Base-by-base conservation (phyloP, 2,888 invertebrate genomes). In the Anoplius nigerrimus region DNA sequence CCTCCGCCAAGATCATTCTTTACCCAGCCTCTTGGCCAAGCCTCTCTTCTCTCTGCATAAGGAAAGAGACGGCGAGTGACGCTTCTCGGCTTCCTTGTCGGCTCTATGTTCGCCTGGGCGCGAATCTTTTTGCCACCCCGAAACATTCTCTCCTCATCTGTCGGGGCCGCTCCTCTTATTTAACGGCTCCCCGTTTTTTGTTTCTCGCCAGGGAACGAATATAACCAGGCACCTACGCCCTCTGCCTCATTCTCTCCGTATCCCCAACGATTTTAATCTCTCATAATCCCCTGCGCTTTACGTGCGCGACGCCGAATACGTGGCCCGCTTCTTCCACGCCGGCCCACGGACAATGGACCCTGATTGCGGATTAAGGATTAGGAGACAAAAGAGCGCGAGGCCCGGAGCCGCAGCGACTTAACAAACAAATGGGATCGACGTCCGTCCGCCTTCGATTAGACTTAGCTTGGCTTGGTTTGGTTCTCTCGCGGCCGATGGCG, bases 351-450 rank as follows among this genome's bases (percentile, higher is more conserved):
- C 87, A 87, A 86, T 86, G 83, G 84, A 75, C 78, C 81, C 84
- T 86, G 86, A 87, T 87, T 87, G 85, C 85, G 87, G 86, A 86
- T 86, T 86, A 86, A 82, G 84, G 82, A 84, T 84, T 84, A 84
- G 76, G 79, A 84, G 84, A 84, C 83, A 86, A 87, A 85, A 80
- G 64, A 62, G 56, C 15, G 20, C 59, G 60, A 48, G 59, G 52
- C 45, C 46, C 46, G 59, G n/a, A 70, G 24, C 20, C 48, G 24
- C 48, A 22, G 62, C 43, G 57, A 42, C 61, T 61, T 57, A 62
- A 66, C 69, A 62, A 69, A 69, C 62, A 66, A 69, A 69, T 57
- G 48, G 52, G 70, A 34, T 48, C 66, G 42, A 56, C 64, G 63
- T 64, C 65, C 69, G 63, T 66, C 62, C 67, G 62, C 56, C 59